These are phyloP conservation scores for Corythornis cristatus DNA, from an alignment of 2,113 vertebrate genomes.

Conservation along the genomic window DNA sequence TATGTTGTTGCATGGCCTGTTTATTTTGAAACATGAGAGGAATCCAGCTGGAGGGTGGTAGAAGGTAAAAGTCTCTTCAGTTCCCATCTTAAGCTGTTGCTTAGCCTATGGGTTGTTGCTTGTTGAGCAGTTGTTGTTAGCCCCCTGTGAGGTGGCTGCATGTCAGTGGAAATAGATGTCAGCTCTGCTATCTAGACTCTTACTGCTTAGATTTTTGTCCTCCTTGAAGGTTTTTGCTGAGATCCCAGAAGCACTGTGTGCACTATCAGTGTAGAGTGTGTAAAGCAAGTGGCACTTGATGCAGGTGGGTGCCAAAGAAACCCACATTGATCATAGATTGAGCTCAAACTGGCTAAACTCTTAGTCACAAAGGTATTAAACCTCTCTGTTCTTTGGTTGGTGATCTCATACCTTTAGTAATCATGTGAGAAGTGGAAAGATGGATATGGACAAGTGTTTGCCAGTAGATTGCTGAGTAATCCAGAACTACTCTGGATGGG, in stretches of 20 bases:
- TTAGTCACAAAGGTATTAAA: background rate
- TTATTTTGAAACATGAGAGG: background rate
- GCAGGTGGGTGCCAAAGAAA: background rate
- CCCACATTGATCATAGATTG: background rate
- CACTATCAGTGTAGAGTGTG: accelerated
- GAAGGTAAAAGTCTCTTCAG: background rate
- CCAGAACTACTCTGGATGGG: background rate
- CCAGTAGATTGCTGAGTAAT: background rate
- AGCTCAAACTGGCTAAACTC: background rate
- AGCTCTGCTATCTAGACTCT: background rate
- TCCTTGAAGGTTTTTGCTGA: background rate
- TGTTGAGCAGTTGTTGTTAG: background rate
- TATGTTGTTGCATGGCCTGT: background rate
- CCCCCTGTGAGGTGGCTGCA: background rate
- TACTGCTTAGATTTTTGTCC: background rate
- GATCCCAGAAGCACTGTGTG: background rate
- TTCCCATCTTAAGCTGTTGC: background rate
- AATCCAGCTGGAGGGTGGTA: background rate
- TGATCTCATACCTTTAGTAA: background rate
- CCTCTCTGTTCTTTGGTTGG: background rate
- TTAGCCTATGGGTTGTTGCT: background rate
- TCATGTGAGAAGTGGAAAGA: background rate
- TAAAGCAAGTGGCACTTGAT: background rate
- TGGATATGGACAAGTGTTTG: background rate
- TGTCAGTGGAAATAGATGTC: background rate